phyloP scores from a whole-genome alignment of 2,797 vertebrate genomes.

The Muscicapa comitata region DNA sequence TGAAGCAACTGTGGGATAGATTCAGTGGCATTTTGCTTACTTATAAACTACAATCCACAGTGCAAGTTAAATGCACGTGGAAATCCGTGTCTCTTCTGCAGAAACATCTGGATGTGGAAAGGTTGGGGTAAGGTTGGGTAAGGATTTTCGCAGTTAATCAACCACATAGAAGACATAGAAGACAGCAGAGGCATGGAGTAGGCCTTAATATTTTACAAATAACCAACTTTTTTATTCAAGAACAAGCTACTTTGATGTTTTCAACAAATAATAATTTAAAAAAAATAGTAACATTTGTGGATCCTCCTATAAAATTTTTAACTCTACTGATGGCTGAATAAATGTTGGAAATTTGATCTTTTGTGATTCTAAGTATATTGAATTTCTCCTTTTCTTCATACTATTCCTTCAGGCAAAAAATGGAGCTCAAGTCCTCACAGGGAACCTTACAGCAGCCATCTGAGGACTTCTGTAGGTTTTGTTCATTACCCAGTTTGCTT shows the following conservation, averaged over 20 bases:
- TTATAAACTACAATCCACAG: background rate
- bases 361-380: background rate
- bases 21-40: background rate
- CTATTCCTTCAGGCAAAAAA: background rate
- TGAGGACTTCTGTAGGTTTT: constrained; percentile 44
- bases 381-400: background rate
- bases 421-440: background rate
- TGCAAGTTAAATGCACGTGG: fast-evolving
- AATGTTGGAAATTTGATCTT: background rate
- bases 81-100: background rate
- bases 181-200: background rate
- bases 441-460: background rate
- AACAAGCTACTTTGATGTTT: background rate
- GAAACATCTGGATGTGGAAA: background rate
- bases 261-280: background rate
- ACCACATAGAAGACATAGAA: background rate
- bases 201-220: background rate
- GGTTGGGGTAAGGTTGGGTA: background rate
- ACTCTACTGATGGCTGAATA: background rate
- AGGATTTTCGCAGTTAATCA: background rate
- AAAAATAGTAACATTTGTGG: background rate
- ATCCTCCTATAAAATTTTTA: background rate
- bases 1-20: background rate
- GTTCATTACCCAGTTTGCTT: background rate
- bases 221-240: background rate